Percentiles rank a stretch among this genome's conserved stretches.
Evolutionary conservation across 1,140 invertebrate species (phyloP).

Genomic region (Archegozetes longisetosus): DNA sequence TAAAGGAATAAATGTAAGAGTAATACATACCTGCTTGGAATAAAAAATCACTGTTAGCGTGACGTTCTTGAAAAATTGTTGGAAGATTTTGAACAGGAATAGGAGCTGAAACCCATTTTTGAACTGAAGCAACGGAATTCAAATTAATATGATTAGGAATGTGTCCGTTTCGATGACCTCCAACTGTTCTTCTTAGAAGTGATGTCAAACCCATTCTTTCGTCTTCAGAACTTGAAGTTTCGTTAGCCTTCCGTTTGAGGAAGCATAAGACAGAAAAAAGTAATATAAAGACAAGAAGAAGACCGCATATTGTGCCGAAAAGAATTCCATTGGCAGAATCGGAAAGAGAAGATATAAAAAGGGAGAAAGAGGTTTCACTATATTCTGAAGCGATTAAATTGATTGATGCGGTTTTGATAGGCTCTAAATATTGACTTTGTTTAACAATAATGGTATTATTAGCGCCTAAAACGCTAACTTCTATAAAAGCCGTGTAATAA

Average conservation of each 20-base stretch:
- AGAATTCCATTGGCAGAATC: conserved; percentile 19
- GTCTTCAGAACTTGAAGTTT: conserved; percentile 17
- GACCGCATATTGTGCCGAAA: conserved; percentile 21
- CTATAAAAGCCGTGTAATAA: conserved; percentile 23
- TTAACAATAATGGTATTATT: conserved; percentile 21
- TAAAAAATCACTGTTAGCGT: conserved; percentile 21
- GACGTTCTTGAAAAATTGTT: conserved; percentile 21
- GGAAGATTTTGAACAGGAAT: conserved; percentile 23
- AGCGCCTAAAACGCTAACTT: conserved; percentile 20
- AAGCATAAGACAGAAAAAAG: conserved; percentile 21
- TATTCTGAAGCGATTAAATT: not conserved
- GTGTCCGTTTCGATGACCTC: conserved; percentile 20
- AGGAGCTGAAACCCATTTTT: conserved; percentile 19
- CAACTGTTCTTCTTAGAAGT: conserved; percentile 20
- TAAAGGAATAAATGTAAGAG: not conserved
- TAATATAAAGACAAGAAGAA: conserved; percentile 19
- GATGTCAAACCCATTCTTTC: conserved; percentile 21
- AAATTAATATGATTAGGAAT: conserved; percentile 13
- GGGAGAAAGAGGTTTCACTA: conserved; percentile 4
- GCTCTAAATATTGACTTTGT: conserved; percentile 20
- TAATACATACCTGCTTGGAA: conserved; percentile 11
- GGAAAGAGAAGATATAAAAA: conserved; percentile 19
- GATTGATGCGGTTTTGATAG: conserved; percentile 16
- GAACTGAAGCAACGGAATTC: not conserved
- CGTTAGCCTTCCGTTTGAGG: conserved; percentile 15